Conservation (phyloP, 2,888 invertebrate genomes). For the Lochmaea crataegi region DNA sequence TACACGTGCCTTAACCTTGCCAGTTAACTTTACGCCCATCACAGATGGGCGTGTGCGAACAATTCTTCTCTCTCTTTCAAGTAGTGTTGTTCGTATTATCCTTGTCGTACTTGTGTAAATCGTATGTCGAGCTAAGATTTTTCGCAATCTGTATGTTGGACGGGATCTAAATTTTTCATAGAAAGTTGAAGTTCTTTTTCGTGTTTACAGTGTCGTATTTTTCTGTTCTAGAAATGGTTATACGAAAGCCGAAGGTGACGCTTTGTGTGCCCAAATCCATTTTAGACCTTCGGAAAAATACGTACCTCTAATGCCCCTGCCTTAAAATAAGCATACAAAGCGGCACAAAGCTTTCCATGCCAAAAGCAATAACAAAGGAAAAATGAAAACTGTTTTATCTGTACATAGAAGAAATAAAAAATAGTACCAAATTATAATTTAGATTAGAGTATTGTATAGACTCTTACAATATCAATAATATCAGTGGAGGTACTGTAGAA, state of each 20-base stretch:
- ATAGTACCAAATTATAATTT: not conserved
- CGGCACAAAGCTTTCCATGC: slow-evolving; percentile 36
- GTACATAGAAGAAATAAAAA: slow-evolving; percentile 18
- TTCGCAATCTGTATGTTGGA: too few species aligned
- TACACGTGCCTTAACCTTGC: too few species aligned
- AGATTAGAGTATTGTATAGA: not conserved
- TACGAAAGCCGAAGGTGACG: slow-evolving; percentile 69
- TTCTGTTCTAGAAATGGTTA: slow-evolving; percentile 69
- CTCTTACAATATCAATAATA: not conserved
- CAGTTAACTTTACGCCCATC: too few species aligned
- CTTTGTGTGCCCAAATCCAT: slow-evolving; percentile 72
- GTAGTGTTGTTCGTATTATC: too few species aligned
- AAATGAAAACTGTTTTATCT: slow-evolving; percentile 13
- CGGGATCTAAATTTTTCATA: too few species aligned
- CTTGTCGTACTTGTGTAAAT: too few species aligned
- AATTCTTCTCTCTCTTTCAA: too few species aligned
- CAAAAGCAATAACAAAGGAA: slow-evolving; percentile 31
- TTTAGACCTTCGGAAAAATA: slow-evolving; percentile 75
- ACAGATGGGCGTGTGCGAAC: too few species aligned
- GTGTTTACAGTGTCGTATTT: not conserved
- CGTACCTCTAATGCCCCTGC: slow-evolving; percentile 66
- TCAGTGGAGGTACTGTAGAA: not conserved
- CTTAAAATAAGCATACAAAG: slow-evolving; percentile 30
- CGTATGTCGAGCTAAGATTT: too few species aligned
- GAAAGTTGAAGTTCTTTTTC: not conserved